Conservation (phyloP, 2,797 vertebrate species). For the Corythornis leucogaster region DNA sequence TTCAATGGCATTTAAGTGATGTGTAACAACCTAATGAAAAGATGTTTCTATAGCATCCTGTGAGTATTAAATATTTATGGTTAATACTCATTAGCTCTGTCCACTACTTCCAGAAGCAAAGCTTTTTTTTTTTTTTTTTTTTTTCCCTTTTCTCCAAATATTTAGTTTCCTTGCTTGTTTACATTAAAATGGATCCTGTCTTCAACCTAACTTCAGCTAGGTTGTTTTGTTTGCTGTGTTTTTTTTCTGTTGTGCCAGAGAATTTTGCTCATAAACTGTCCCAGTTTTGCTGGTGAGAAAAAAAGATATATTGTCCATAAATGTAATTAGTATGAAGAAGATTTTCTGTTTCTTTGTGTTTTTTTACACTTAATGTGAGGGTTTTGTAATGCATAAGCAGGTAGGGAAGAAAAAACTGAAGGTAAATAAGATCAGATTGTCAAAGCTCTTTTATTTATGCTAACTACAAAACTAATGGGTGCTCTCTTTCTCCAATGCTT, state of each 20-base stretch:
- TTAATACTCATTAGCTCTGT: background rate
- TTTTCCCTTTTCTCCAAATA: background rate
- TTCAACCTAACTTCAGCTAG: background rate
- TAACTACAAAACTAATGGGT: background rate
- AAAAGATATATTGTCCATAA: background rate
- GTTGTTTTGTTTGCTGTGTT: background rate
- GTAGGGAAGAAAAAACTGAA: background rate
- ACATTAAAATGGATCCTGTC: background rate
- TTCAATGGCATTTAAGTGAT: background rate
- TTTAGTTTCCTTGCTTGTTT: background rate
- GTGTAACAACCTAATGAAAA: background rate
- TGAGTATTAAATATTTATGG: conserved; percentile 1
- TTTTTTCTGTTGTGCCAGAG: background rate
- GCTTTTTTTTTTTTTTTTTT: no score
- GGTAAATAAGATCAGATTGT: background rate
- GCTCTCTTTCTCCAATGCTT: background rate
- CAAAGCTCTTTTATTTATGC: background rate
- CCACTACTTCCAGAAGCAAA: background rate
- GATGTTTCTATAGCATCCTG: background rate
- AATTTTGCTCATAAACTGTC: background rate
- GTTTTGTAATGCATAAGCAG: background rate
- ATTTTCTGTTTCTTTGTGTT: background rate
- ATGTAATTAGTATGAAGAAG: background rate
- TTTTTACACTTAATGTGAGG: background rate
- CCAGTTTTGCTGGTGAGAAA: background rate